phyloP scores from a whole-genome alignment of 2,888 invertebrate genomes.

The Syrphus vitripennis region DNA sequence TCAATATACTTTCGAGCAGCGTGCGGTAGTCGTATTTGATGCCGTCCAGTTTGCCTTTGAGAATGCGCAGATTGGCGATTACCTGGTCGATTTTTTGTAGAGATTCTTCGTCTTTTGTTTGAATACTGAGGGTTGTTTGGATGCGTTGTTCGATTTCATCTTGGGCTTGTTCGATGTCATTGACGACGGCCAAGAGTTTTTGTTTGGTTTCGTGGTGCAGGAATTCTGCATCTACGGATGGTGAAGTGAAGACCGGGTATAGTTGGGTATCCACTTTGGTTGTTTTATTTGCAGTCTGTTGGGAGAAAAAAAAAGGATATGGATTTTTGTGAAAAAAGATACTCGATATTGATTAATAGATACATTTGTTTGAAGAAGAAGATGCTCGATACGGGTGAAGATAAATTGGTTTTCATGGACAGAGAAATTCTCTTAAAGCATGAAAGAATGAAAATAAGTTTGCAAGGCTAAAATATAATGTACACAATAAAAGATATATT shows the following conservation, averaged over 20 bases:
- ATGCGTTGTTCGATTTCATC: slow-evolving; percentile 86
- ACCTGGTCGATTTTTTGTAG: slow-evolving; percentile 84
- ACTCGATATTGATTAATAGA: slow-evolving; percentile 43
- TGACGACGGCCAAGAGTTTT: slow-evolving; percentile 83
- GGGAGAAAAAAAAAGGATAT: slow-evolving; percentile 71
- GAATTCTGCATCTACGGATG: slow-evolving; percentile 83
- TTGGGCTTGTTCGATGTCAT: slow-evolving; percentile 85
- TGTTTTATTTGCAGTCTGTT: slow-evolving; percentile 85
- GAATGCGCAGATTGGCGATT: slow-evolving; percentile 85
- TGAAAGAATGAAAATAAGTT: background rate
- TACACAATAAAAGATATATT: background rate
- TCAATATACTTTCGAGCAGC: slow-evolving; percentile 86
- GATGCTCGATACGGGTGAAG: background rate
- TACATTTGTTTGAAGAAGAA: background rate
- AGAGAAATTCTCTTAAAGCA: background rate
- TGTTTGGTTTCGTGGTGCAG: slow-evolving; percentile 83
- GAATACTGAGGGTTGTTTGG: slow-evolving; percentile 85
- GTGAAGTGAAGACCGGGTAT: slow-evolving; percentile 88
- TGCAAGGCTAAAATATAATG: background rate
- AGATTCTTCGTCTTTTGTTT: slow-evolving; percentile 83
- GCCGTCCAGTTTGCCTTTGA: slow-evolving; percentile 85
- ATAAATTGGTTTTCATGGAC: background rate
- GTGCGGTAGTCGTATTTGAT: slow-evolving; percentile 88
- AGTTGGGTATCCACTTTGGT: slow-evolving; percentile 87
- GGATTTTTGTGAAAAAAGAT: slow-evolving; percentile 3